Conservation (phyloP, 2,888 invertebrate species). For the Agrochola lota region DNA sequence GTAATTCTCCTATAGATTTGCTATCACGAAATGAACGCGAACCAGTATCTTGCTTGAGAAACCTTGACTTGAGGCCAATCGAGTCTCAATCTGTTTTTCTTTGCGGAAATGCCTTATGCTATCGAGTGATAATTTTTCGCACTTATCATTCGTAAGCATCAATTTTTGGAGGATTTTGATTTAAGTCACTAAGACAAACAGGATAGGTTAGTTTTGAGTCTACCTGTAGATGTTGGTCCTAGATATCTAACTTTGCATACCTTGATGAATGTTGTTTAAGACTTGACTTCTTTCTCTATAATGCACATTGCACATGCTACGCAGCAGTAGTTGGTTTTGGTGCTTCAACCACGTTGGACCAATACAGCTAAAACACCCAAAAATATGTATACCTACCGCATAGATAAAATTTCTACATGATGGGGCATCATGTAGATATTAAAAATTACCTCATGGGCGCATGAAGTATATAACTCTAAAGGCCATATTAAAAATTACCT, state of each 20-base stretch:
- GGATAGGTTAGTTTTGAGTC: not conserved
- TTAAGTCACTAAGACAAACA: not conserved
- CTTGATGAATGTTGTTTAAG: not conserved
- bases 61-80: constrained; percentile 21
- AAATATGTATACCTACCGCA: not conserved
- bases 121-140: not conserved
- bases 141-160: not conserved
- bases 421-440: too few relatives aligned
- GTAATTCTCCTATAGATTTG: not conserved
- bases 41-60: constrained; percentile 13
- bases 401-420: not conserved
- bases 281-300: not conserved
- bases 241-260: not conserved
- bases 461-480: too few relatives aligned
- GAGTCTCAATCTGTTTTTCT: constrained; percentile 5
- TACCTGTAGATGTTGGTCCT: not conserved
- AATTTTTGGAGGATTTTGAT: too few relatives aligned
- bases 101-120: constrained; percentile 10
- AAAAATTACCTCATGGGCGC: not conserved
- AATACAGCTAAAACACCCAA: not conserved
- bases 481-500: too few relatives aligned
- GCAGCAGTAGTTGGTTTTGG: not conserved
- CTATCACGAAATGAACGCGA: constrained; percentile 13
- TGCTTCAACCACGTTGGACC: not conserved
- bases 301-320: not conserved